Evolutionary conservation across 2,888 invertebrate genomes (phyloP).

Genomic region (Amphiduros pacificus): DNA sequence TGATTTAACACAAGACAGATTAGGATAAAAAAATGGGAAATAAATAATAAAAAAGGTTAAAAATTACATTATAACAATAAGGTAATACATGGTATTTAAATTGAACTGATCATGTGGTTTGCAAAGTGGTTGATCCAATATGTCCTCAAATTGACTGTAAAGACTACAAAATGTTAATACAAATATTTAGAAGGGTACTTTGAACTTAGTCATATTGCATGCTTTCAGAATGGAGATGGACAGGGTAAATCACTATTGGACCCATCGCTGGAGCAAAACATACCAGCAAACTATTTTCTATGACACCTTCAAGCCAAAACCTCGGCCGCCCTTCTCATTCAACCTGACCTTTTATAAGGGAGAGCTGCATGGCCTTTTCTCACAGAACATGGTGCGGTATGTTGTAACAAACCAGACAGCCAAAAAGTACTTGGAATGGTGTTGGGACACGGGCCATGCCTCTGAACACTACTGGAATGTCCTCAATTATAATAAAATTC

Average conservation of each 20-base stretch:
- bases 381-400: constrained; percentile 48
- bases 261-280: constrained; percentile 34
- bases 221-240: constrained; percentile 31
- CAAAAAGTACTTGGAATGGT: constrained; percentile 48
- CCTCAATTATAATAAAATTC: constrained; percentile 44
- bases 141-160: too few relatives aligned
- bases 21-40: too few relatives aligned
- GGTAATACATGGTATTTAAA: too few relatives aligned
- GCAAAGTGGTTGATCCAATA: too few relatives aligned
- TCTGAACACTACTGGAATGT: constrained; percentile 59
- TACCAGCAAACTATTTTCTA: constrained; percentile 37
- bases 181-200: too few relatives aligned
- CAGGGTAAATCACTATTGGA: constrained; percentile 30
- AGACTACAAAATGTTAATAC: too few relatives aligned
- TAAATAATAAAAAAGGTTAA: too few relatives aligned
- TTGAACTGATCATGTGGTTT: too few relatives aligned
- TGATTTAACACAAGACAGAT: too few relatives aligned
- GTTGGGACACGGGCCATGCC: constrained; percentile 46
- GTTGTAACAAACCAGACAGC: constrained; percentile 40
- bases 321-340: constrained; percentile 28
- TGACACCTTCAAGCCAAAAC: constrained; percentile 26
- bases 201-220: too few relatives aligned
- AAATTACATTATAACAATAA: too few relatives aligned
- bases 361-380: constrained; percentile 50
- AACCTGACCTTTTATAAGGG: constrained; percentile 47